phyloP scores from a whole-genome alignment of 2,888 invertebrate species.

The Anthoptus insignis region DNA sequence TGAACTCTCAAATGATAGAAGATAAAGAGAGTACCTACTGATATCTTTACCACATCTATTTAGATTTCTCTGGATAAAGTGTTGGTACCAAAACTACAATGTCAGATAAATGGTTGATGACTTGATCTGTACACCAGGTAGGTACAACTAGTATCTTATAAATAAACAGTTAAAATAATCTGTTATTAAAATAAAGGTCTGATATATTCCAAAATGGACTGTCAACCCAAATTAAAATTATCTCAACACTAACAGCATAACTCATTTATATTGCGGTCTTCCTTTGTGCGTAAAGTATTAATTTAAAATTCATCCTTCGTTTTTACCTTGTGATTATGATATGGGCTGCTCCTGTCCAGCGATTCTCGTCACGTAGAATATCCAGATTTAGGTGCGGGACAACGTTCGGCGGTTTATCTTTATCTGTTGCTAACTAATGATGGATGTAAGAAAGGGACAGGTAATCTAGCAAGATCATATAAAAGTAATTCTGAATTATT shows the following conservation, averaged over 20 bases:
- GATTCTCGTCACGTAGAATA: slow-evolving; percentile 74
- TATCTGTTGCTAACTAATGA: slow-evolving; percentile 15
- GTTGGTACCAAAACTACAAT: too few relatives aligned
- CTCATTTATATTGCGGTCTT: not conserved
- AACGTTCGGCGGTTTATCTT: slow-evolving; percentile 23
- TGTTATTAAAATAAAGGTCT: too few relatives aligned
- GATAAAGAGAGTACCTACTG: too few relatives aligned
- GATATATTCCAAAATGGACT: not conserved
- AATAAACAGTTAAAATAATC: too few relatives aligned
- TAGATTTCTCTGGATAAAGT: too few relatives aligned
- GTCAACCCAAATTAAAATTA: not conserved
- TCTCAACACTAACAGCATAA: slow-evolving; percentile 4
- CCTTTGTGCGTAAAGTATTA: slow-evolving; percentile 28
- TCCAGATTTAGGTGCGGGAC: slow-evolving; percentile 65
- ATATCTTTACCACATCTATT: too few relatives aligned
- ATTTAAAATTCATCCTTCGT: slow-evolving; percentile 73
- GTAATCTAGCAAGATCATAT: not conserved
- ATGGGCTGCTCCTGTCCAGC: slow-evolving; percentile 60
- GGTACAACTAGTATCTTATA: too few relatives aligned
- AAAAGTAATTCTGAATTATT: too few relatives aligned
- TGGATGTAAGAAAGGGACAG: slow-evolving; percentile 4
- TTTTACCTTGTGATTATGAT: slow-evolving; percentile 70
- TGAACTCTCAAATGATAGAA: too few relatives aligned
- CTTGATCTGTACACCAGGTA: too few relatives aligned
- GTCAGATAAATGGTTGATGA: too few relatives aligned